Percentiles rank a stretch among this genome's conserved stretches.
Evolutionary conservation across 2,113 vertebrate genomes (phyloP).

Genomic region (Nymphicus hollandicus): DNA sequence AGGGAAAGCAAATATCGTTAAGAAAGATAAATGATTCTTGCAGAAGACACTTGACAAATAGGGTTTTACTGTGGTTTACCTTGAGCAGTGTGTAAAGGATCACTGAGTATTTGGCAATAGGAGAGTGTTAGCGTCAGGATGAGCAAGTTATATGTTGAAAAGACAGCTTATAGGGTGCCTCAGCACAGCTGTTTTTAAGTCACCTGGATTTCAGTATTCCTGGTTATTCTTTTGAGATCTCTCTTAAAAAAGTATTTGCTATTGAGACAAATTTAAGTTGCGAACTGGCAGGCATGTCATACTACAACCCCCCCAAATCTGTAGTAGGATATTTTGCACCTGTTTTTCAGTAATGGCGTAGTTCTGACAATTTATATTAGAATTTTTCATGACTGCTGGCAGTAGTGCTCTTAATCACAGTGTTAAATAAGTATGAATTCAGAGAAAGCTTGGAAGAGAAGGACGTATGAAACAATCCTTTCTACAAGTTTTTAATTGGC

Average conservation of each 20-base stretch:
- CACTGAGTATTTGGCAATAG: neutral
- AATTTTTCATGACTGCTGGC: neutral
- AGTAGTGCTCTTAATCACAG: neutral
- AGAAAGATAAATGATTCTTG: neutral
- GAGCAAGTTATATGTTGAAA: neutral
- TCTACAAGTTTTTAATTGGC: neutral
- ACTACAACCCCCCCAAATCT: neutral
- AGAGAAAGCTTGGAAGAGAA: neutral
- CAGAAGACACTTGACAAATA: neutral
- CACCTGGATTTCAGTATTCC: neutral
- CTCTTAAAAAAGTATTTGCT: neutral
- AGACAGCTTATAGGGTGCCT: neutral
- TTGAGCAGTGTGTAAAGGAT: neutral
- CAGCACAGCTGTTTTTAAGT: neutral
- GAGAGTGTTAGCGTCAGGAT: neutral
- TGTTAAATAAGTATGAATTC: neutral
- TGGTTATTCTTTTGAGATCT: neutral
- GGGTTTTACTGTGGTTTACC: neutral
- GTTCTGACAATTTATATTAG: neutral
- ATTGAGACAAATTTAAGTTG: neutral
- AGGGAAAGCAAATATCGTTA: neutral
- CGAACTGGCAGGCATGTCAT: neutral
- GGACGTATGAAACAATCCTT: neutral
- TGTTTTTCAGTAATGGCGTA: neutral
- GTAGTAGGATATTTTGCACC: neutral